Evolutionary conservation across 2,888 invertebrate genomes (phyloP).

Genomic region (Bruchidius siliquastri): DNA sequence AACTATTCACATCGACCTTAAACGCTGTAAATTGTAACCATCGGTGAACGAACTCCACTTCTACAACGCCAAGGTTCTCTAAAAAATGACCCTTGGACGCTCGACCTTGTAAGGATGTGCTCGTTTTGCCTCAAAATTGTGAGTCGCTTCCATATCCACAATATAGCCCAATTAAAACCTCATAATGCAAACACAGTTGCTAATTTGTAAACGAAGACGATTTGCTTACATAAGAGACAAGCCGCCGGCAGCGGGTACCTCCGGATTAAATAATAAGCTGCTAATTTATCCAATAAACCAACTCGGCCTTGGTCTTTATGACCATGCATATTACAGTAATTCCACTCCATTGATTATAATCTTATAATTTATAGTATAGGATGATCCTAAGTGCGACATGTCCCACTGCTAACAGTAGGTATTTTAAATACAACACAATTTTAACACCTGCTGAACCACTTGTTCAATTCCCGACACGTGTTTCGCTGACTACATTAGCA

Average conservation of each 20-base stretch:
- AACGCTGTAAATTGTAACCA: too few relatives aligned
- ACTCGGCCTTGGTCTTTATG: not conserved
- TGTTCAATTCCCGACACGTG: too few relatives aligned
- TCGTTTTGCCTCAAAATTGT: not conserved
- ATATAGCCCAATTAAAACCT: not conserved
- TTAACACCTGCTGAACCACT: too few relatives aligned
- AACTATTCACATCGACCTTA: too few relatives aligned
- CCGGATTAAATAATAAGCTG: not conserved
- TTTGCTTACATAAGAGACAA: not conserved
- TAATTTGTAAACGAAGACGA: not conserved
- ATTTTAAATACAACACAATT: too few relatives aligned
- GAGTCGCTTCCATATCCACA: not conserved
- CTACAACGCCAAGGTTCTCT: too few relatives aligned
- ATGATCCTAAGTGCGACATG: not conserved
- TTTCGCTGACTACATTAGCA: too few relatives aligned
- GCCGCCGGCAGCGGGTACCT: not conserved
- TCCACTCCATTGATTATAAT: not conserved
- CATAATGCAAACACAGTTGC: not conserved
- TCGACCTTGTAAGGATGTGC: too few relatives aligned
- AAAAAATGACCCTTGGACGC: too few relatives aligned
- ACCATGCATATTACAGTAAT: not conserved
- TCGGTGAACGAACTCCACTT: too few relatives aligned
- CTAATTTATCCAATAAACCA: not conserved
- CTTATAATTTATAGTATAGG: not conserved
- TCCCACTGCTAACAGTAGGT: not conserved